Evolutionary conservation across 2,888 invertebrate genomes (phyloP), one percentile per base, ranked within the genome.

Genomic region (Sarcophaga rosellei): DNA sequence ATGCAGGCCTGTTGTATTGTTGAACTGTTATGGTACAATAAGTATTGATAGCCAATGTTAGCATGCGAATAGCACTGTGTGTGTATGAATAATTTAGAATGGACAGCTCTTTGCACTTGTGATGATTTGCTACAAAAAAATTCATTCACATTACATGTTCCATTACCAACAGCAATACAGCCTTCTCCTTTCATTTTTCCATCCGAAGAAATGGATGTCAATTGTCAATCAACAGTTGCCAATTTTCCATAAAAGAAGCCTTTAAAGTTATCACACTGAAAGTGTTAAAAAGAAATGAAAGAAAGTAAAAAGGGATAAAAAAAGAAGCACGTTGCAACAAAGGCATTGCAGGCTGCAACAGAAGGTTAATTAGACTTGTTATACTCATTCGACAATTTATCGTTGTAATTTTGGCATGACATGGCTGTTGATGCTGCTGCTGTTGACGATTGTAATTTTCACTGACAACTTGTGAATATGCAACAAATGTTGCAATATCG

Each of bases 171-270:
- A 35, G 8, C 35, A 35, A 35, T 35, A 8, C 35, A 35, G 8
- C 0, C 8, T 35, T 35, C 10, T 35, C 1, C 35, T 35, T 35
- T 10, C 35, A 35, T 35, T 35, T 35, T 8, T 35, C 8, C 35
- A 35, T 35, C 8, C 8, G 35, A 8, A 35, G 10, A 35, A 35
- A 35, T 35, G 8, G 17, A 66, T 73, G 73, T 69, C 77, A 73
- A 65, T 57, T 81, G 76, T 81, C 77, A 77, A 77, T 77, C 77
- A 77, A 69, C 73, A 81, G 35, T 44, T 81, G 85, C 68, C 70
- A 81, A 35, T 81, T 69, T n/a, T 57, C 25, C 61, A 74, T 77
- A 62, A 81, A 73, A 10, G 35, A 35, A 35, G 35, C 35, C 35
- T 35, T 35, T 35, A 35, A 81, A 74, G 62, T 81, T 73, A 77